Base-by-base conservation (phyloP, 1,140 invertebrate genomes). In the Aphelinus certus region DNA sequence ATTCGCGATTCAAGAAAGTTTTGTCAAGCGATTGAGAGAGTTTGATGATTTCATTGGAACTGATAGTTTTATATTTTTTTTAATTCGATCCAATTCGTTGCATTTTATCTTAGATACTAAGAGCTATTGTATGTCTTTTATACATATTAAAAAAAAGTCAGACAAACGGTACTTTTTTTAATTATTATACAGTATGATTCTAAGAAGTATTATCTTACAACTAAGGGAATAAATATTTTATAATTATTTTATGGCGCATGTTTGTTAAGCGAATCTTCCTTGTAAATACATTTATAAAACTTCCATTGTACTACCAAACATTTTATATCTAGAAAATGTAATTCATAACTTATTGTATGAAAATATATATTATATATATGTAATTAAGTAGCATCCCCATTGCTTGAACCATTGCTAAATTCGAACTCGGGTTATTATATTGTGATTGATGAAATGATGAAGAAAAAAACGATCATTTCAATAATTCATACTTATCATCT, bases 401-500 rank as follows among this genome's bases (percentile, higher is more conserved):
- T 26, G 26, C 26, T 26, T 26, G 26, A 26, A 26, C 26, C 26
- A 26, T 26, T 26, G 26, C 26, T 26, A 26, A 26, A 26, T 26
- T 26, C 26, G 26, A 26, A 26, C 26, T 26, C 26, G 26, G 26
- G 26, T 26, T 26, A 26, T 26, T 26, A 26, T 26, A 26, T 26
- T 26, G 26, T 26, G 26, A 26, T 26, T 26, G 26, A 26, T 26
- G 0, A 26, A 26, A 26, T 26, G 26, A 26, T 26, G 26, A 26
- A 26, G 26, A 26, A 82, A 85, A 81, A 47, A 79, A 80, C 63
- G 79, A 77, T 64, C 1, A n/a, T 9, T 51, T 5, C 64, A 60
- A 26, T 26, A 26, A 26, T 72, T 72, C 7, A 66, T 61, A 55
- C 43, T 63, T 74, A 43, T 63, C 60, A 68, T 74, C 63, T 63